Evolutionary conservation across 2,888 invertebrate species (phyloP), one percentile per base, ranked within the genome.

Genomic region (Habroteleia sp.): DNA sequence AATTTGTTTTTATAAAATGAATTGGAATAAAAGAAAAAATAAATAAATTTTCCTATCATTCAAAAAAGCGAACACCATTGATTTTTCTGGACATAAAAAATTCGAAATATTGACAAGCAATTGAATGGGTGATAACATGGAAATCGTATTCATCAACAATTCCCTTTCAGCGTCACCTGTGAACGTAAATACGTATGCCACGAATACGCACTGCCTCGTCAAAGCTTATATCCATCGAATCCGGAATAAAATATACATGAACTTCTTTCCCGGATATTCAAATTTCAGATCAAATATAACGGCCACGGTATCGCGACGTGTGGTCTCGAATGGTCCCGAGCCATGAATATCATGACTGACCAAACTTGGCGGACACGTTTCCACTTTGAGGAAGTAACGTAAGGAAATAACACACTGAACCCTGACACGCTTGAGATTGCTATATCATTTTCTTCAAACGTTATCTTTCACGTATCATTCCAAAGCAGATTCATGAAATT

Each of bases 321-420:
- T 74, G 82, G 79, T 81, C 83, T 81, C 81, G 77, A 81, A 83
- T 83, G 85, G 86, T 88, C 87, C 87, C 87, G 85, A 80, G 82
- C 87, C 87, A 87, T 88, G 88, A 88, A 88, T 88, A 88, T 85
- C 87, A 85, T 87, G 85, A 85, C 84, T 86, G 87, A 87, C 87
- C 86, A 84, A 86, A 80, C 83, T 80, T 80, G 68, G 74, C 74
- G 71, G 74, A 82, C 82, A 80, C 80, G 80, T 80, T 80, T 79
- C 82, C 81, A 82, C 81, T 82, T 81, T 80, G 79, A 79, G 46
- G 16, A 52, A 44, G 44, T 77, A 82, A 82, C 50, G 62, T 62
- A 66, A 72, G 71, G 42, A 65, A 63, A 54, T 74, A 66, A 63
- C n/a, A n/a, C n/a, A n/a, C 71, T 72, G 50, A 72, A 58, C 56